phyloP scores from a whole-genome alignment of 1,140 invertebrate species.

The Solen grandis region DNA sequence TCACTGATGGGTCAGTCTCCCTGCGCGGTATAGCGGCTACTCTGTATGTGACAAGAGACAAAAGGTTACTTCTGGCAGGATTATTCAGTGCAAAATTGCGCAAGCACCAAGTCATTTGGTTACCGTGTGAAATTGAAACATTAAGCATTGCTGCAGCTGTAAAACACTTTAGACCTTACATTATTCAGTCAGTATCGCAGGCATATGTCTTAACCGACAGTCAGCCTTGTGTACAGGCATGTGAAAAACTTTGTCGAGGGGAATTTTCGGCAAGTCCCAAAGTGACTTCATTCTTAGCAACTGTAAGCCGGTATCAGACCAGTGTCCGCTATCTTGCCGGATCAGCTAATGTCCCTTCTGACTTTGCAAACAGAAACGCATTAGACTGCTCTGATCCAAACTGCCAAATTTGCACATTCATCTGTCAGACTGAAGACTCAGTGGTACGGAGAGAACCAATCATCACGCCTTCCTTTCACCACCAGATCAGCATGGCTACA shows the following conservation, averaged over 20 bases:
- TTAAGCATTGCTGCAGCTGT: slow-evolving; percentile 10
- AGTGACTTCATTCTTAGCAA: slow-evolving; percentile 52
- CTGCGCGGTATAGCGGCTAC: slow-evolving; percentile 21
- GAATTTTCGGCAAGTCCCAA: slow-evolving; percentile 57
- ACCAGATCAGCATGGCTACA: slow-evolving; percentile 40
- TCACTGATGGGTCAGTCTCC: slow-evolving; percentile 52
- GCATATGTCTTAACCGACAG: slow-evolving; percentile 57
- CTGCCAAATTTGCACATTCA: slow-evolving; percentile 55
- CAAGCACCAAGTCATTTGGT: slow-evolving; percentile 16
- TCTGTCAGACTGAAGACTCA: slow-evolving; percentile 9
- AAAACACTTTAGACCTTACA: slow-evolving; percentile 62
- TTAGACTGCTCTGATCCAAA: slow-evolving; percentile 2
- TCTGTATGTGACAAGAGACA: slow-evolving; percentile 24
- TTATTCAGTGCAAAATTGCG: slow-evolving; percentile 57
- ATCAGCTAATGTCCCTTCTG: slow-evolving; percentile 43
- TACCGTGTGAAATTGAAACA: slow-evolving; percentile 29
- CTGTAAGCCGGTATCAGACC: slow-evolving; percentile 29
- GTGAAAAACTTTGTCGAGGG: slow-evolving; percentile 44
- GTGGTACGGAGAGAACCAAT: slow-evolving; percentile 4
- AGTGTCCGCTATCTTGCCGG: slow-evolving; percentile 40
- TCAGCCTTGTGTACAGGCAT: slow-evolving; percentile 51
- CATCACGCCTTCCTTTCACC: slow-evolving; percentile 27
- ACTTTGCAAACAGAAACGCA: slow-evolving; percentile 57
- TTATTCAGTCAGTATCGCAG: slow-evolving; percentile 35
- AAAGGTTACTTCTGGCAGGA: slow-evolving; percentile 30